These are phyloP conservation scores for Denticeps clupeoides DNA, from an alignment of 2,797 vertebrate genomes.

Conservation along the genomic window DNA sequence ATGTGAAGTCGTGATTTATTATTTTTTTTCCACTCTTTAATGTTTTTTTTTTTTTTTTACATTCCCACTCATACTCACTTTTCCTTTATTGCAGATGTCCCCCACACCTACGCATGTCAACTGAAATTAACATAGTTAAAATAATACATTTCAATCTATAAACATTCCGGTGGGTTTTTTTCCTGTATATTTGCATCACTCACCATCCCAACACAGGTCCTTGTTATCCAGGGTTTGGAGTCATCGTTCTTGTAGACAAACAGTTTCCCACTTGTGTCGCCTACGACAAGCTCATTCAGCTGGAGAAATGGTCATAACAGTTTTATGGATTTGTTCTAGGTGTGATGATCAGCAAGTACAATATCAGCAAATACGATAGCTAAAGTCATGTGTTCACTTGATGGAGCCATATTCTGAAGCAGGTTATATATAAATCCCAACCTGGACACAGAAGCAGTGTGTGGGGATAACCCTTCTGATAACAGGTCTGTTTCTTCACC, in stretches of 20 bases:
- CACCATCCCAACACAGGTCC: constrained; percentile 88
- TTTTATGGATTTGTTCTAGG: not conserved
- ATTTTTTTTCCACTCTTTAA: not conserved
- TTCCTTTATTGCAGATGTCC: constrained; percentile 91
- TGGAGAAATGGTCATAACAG: constrained; percentile 30
- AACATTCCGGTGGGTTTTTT: no score
- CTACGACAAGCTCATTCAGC: constrained; percentile 90
- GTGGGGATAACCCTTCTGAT: no score
- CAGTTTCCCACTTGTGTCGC: constrained; percentile 85
- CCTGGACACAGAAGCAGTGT: no score
- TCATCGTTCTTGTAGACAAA: constrained; percentile 87
- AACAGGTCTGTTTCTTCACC: no score
- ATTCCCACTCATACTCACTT: constrained; percentile 55
- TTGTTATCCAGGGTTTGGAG: constrained; percentile 76
- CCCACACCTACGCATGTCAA: constrained; percentile 89
- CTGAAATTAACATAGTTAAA: constrained; percentile 47
- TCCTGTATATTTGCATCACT: constrained; percentile 38
- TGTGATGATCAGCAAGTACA: not conserved
- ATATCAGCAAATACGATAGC: not conserved
- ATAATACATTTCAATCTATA: no score
- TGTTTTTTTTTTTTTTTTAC: not conserved
- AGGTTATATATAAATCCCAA: no score
- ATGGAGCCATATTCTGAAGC: no score
- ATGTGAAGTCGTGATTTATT: not conserved
- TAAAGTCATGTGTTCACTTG: no score